These are phyloP conservation scores for Drosophila pectinifera DNA, from an alignment of 1,140 invertebrate genomes.

Conservation along the genomic window DNA sequence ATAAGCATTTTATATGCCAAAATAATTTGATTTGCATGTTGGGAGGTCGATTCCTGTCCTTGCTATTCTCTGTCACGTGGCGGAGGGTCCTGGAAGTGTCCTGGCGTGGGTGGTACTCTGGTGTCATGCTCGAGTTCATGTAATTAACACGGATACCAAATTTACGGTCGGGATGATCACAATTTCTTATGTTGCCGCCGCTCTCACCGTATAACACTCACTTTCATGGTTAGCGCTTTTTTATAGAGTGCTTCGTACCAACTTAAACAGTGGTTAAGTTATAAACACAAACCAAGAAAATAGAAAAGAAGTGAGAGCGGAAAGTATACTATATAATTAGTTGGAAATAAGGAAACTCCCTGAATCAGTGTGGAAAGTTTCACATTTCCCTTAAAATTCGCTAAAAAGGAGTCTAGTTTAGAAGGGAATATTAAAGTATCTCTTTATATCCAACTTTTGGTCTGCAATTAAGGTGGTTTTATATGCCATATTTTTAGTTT, in stretches of 20 bases:
- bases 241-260: constrained; percentile 10
- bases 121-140: constrained; percentile 52
- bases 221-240: constrained; percentile 29
- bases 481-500: background rate
- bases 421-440: background rate
- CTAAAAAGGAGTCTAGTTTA: too few species aligned
- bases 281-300: background rate
- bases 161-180: constrained; percentile 52
- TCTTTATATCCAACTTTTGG: background rate
- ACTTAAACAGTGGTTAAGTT: constrained; percentile 10
- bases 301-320: background rate
- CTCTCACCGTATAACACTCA: constrained; percentile 38
- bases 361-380: too few species aligned
- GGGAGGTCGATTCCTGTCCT: constrained; percentile 40
- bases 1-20: constrained; percentile 78
- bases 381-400: too few species aligned
- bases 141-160: constrained; percentile 51
- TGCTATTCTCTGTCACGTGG: constrained; percentile 15
- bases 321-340: background rate
- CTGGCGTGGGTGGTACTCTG: background rate
- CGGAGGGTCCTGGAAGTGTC: background rate
- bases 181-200: constrained; percentile 49
- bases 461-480: background rate
- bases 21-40: constrained; percentile 79
- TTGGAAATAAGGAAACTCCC: too few species aligned